Percentiles rank a stretch among this genome's conserved stretches.
phyloP scores from a whole-genome alignment of 2,113 vertebrate genomes.

The Cavia aperea region DNA sequence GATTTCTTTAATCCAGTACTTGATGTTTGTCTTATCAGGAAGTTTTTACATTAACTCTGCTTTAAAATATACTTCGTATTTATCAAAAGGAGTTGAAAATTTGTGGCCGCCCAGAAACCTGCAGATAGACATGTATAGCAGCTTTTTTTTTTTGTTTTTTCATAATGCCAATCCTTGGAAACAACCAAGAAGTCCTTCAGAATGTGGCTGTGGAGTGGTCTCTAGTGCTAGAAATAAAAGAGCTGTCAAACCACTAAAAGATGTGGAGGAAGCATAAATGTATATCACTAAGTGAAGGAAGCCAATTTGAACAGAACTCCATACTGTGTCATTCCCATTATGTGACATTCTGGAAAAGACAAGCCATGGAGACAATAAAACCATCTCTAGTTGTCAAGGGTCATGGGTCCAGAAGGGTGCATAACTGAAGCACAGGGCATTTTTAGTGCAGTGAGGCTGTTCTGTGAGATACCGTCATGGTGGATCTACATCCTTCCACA shows the following conservation, averaged over 20 bases:
- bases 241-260: background rate
- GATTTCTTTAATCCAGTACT: background rate
- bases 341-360: background rate
- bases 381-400: no score
- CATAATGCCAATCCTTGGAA: background rate
- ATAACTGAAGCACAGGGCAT: fast-evolving
- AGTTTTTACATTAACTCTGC: background rate
- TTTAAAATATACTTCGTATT: background rate
- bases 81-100: background rate
- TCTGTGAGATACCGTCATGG: background rate
- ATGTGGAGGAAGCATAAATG: background rate
- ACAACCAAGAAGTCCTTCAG: background rate
- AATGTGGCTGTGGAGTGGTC: background rate
- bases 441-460: no score
- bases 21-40: background rate
- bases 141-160: background rate
- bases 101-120: background rate
- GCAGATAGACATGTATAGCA: background rate
- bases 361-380: background rate
- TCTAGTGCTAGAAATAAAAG: background rate
- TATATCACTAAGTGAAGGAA: background rate
- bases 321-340: background rate
- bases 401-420: no score
- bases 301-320: background rate
- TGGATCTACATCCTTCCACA: fast-evolving